phyloP scores from a whole-genome alignment of 2,888 invertebrate species.

The Bombylius discolor region DNA sequence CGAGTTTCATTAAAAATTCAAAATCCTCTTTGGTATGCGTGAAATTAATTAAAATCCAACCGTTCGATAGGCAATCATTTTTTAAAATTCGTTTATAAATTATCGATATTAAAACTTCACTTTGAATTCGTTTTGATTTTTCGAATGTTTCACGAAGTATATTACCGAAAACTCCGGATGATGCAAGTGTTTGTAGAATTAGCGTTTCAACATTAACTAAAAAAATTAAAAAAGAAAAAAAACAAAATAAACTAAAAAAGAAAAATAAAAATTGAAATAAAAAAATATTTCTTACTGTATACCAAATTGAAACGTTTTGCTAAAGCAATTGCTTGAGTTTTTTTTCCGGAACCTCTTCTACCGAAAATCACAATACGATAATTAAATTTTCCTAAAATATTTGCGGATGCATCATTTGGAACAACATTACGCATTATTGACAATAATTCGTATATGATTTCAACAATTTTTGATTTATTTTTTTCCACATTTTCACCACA shows the following conservation, averaged over 20 bases:
- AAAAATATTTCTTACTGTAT: conserved; percentile 34
- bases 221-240: conserved; percentile 1
- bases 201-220: conserved; percentile 39
- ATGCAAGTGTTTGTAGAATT: conserved; percentile 31
- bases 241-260: background rate
- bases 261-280: background rate
- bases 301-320: conserved; percentile 39
- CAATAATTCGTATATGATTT: background rate
- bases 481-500: background rate
- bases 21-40: conserved; percentile 41
- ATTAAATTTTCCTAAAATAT: conserved; percentile 13
- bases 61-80: conserved; percentile 41
- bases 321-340: conserved; percentile 40
- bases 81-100: conserved; percentile 25
- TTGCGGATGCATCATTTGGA: background rate
- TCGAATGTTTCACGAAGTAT: conserved; percentile 20
- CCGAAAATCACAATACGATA: conserved; percentile 44
- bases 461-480: background rate
- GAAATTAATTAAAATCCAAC: conserved; percentile 47
- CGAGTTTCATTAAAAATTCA: conserved; percentile 37
- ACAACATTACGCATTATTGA: conserved; percentile 9
- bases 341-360: conserved; percentile 42
- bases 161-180: conserved; percentile 12
- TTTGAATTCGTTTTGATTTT: conserved; percentile 17
- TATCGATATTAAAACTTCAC: conserved; percentile 22